These are phyloP conservation scores for Drosophila anomalata DNA, from an alignment of 2,888 invertebrate species.

Conservation along the genomic window DNA sequence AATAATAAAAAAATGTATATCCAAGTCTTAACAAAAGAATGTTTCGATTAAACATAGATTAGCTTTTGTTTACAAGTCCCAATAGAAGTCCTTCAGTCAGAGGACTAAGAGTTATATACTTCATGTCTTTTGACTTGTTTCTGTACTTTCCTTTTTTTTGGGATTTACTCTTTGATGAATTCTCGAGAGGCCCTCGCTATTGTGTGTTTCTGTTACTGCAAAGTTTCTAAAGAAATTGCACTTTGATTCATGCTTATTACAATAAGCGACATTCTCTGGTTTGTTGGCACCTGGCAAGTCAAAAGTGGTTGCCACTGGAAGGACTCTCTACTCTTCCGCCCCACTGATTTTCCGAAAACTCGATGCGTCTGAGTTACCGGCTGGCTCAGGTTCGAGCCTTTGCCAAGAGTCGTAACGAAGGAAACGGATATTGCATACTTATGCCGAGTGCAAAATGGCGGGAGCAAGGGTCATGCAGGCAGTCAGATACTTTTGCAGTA, in stretches of 20 bases:
- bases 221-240: constrained; percentile 69
- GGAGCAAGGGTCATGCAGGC: constrained; percentile 2
- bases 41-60: background rate
- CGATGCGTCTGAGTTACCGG: constrained; percentile 35
- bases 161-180: background rate
- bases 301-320: constrained; percentile 49
- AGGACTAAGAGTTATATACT: no score
- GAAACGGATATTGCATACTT: constrained; percentile 82
- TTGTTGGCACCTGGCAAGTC: constrained; percentile 67
- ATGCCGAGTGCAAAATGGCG: constrained; percentile 75
- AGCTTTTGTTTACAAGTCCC: background rate
- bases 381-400: constrained; percentile 58
- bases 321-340: constrained; percentile 22
- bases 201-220: constrained; percentile 32
- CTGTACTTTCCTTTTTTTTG: background rate
- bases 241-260: constrained; percentile 74
- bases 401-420: constrained; percentile 75
- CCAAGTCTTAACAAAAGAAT: no score
- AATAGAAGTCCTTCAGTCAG: background rate
- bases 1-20: no score
- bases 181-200: constrained; percentile 43
- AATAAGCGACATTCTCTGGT: constrained; percentile 54
- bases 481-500: constrained; percentile 44
- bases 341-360: constrained; percentile 19
- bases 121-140: background rate